A percentile compares a stretch with the other conserved stretches of the same genome.
Evolutionary conservation across 2,113 vertebrate genomes (phyloP).

Genomic region (Sander lucioperca): DNA sequence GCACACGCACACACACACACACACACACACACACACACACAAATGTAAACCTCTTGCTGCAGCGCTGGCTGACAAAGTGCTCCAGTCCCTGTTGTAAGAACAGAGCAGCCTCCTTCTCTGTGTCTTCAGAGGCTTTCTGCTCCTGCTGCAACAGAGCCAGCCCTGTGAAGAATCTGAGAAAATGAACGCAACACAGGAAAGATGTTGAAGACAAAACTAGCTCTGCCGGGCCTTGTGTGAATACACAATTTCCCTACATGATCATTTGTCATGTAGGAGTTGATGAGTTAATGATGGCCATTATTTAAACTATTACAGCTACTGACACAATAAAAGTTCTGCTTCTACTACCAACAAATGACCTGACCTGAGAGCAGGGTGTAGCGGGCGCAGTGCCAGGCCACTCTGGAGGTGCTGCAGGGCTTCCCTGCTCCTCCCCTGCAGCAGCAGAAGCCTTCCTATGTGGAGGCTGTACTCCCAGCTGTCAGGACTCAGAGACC

Average conservation of each 20-base stretch:
- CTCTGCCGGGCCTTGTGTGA: not conserved
- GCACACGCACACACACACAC: slow-evolving; percentile 11
- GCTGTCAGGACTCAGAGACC: slow-evolving; percentile 75
- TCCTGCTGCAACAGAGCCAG: slow-evolving; percentile 78
- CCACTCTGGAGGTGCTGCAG: slow-evolving; percentile 77
- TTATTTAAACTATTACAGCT: not conserved
- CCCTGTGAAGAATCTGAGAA: slow-evolving; percentile 78
- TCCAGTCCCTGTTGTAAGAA: slow-evolving; percentile 83
- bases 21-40: slow-evolving; percentile 29
- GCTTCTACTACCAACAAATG: not conserved
- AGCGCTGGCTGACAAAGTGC: slow-evolving; percentile 69
- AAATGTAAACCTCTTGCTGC: slow-evolving; percentile 60
- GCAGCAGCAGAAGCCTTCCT: slow-evolving; percentile 74
- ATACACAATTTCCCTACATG: no score
- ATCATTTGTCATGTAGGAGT: not conserved
- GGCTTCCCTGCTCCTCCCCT: slow-evolving; percentile 68
- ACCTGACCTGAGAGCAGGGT: slow-evolving; percentile 76
- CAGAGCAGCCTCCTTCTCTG: slow-evolving; percentile 69
- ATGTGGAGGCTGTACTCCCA: slow-evolving; percentile 80
- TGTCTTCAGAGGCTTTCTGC: slow-evolving; percentile 51
- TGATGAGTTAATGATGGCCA: no score
- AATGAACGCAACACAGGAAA: not conserved
- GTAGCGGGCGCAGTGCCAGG: slow-evolving; percentile 68
- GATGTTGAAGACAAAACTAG: not conserved
- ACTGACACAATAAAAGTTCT: not conserved